Conservation (phyloP, 2,888 invertebrate species). For the Pseudanteris insignis region DNA sequence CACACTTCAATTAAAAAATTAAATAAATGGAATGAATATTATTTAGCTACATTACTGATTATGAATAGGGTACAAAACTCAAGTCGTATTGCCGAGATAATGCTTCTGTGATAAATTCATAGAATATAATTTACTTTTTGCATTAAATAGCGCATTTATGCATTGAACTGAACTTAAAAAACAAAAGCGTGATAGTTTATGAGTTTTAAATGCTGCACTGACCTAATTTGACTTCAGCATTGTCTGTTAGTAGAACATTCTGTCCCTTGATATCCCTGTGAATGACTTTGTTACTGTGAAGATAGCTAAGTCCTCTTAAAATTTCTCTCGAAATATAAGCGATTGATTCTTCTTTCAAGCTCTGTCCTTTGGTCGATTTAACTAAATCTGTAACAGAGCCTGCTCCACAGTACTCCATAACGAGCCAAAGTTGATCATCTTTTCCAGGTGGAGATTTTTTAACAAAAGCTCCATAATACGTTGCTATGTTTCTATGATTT, state of each 20-base stretch:
- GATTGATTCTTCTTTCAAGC: constrained; percentile 99
- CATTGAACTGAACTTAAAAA: too few relatives aligned
- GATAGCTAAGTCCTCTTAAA: constrained; percentile 92
- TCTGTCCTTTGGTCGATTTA: constrained; percentile 98
- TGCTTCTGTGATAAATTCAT: too few relatives aligned
- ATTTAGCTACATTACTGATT: too few relatives aligned
- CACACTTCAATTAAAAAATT: neutral
- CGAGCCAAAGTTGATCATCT: constrained; percentile 99
- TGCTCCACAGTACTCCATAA: constrained; percentile 99
- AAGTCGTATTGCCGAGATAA: too few relatives aligned
- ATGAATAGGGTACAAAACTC: too few relatives aligned
- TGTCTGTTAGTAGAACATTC: constrained; percentile 98
- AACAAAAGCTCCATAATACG: constrained; percentile 99
- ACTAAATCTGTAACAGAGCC: constrained; percentile 98
- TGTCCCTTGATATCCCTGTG: constrained; percentile 99
- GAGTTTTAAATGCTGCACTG: constrained; percentile 47
- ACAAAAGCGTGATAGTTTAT: neutral
- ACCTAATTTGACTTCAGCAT: constrained; percentile 99
- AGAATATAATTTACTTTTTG: too few relatives aligned
- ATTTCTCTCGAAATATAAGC: constrained; percentile 98
- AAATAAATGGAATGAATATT: too few relatives aligned
- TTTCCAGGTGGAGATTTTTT: constrained; percentile 98
- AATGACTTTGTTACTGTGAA: constrained; percentile 98
- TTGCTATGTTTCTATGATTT: constrained; percentile 99
- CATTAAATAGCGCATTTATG: too few relatives aligned